These are phyloP conservation scores for Coregonus suidteri DNA, from an alignment of 2,797 vertebrate species.

Conservation along the genomic window DNA sequence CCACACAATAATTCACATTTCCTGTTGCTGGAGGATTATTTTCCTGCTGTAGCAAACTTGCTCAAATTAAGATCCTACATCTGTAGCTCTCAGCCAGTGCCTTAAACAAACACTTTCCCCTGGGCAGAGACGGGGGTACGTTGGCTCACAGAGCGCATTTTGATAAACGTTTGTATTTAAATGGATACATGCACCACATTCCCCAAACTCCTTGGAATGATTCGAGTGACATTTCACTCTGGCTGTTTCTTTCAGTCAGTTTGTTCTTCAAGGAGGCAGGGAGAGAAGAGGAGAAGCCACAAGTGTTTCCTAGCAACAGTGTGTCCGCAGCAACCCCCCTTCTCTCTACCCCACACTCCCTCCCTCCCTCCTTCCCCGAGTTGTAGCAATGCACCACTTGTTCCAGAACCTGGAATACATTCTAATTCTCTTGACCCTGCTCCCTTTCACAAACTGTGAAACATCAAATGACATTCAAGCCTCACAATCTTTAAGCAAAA, in stretches of 20 bases:
- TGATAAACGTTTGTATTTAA: constrained; percentile 37
- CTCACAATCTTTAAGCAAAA: constrained; percentile 42
- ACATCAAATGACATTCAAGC: constrained; percentile 60
- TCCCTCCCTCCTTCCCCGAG: constrained; percentile 42
- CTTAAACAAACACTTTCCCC: not conserved
- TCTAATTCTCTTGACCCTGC: constrained; percentile 49
- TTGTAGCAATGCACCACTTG: constrained; percentile 80
- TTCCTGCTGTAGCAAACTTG: too few relatives aligned
- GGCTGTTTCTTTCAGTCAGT: constrained; percentile 50
- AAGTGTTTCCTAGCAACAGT: constrained; percentile 86
- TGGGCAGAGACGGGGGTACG: not conserved
- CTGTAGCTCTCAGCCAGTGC: constrained; percentile 5
- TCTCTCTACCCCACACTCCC: constrained; percentile 33
- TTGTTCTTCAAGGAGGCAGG: constrained; percentile 37
- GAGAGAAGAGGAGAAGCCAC: constrained; percentile 65
- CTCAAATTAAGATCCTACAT: too few relatives aligned
- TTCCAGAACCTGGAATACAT: constrained; percentile 71
- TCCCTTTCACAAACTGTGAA: constrained; percentile 14
- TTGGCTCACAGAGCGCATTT: constrained; percentile 30
- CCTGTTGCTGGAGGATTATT: too few relatives aligned
- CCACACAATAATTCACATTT: too few relatives aligned
- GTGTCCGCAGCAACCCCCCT: constrained; percentile 43
- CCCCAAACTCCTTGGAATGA: constrained; percentile 58
- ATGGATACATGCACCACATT: constrained; percentile 22
- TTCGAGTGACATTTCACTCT: constrained; percentile 65